Conservation (phyloP, 1,140 invertebrate species). For the Popillia japonica region DNA sequence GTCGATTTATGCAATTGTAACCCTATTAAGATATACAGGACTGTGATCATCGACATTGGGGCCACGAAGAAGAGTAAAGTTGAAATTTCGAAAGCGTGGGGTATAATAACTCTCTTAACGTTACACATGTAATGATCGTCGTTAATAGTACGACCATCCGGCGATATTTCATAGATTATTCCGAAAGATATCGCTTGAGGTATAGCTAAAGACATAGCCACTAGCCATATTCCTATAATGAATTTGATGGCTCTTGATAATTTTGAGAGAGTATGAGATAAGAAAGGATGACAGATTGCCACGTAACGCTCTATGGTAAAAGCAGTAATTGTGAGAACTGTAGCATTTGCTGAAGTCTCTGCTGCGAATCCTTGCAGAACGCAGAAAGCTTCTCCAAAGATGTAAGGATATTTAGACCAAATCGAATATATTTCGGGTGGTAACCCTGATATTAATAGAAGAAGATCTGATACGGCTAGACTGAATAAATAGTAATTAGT, state of each 20-base stretch:
- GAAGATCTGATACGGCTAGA: conserved; percentile 79
- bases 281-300: conserved; percentile 92
- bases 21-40: conserved; percentile 76
- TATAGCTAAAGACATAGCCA: conserved; percentile 77
- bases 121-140: conserved; percentile 58
- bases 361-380: conserved; percentile 82
- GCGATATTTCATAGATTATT: conserved; percentile 63
- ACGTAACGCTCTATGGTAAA: conserved; percentile 96
- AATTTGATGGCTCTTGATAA: conserved; percentile 75
- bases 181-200: conserved; percentile 83
- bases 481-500: conserved; percentile 85
- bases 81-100: conserved; percentile 75
- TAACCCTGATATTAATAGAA: conserved; percentile 72
- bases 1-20: conserved; percentile 68
- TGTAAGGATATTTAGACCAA: conserved; percentile 83
- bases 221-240: conserved; percentile 72
- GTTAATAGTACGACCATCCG: conserved; percentile 66
- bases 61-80: conserved; percentile 81
- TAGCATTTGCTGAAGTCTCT: conserved; percentile 93
- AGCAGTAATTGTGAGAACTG: conserved; percentile 90
- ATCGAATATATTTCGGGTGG: conserved; percentile 75
- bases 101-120: conserved; percentile 61
- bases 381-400: conserved; percentile 88
- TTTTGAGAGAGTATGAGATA: conserved; percentile 86
- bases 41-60: conserved; percentile 78